Percentiles rank a stretch among this genome's conserved stretches.
Conservation (phyloP, 2,888 invertebrate genomes). For the Erynnis tages region DNA sequence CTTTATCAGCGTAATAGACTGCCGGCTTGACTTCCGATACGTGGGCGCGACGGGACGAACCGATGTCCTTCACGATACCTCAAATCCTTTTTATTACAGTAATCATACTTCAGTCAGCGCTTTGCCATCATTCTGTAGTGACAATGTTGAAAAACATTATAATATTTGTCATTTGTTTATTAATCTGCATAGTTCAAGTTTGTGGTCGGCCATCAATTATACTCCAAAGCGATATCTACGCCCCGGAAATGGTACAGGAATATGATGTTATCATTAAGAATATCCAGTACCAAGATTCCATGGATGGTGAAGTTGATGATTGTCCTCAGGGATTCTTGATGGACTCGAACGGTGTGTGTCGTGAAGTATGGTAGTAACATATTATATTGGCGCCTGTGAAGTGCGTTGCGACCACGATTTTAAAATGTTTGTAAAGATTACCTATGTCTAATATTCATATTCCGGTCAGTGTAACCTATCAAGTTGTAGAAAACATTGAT, state of each 20-base stretch:
- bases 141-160: conserved; percentile 4
- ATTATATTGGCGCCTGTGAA: not conserved
- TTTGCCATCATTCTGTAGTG: not conserved
- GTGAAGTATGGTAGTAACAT: conserved; percentile 58
- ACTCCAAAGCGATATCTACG: conserved; percentile 3
- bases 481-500: no score
- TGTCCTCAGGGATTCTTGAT: conserved; percentile 51
- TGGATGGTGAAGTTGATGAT: conserved; percentile 37
- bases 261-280: conserved; percentile 42
- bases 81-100: conserved; percentile 23
- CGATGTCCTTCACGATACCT: conserved; percentile 14
- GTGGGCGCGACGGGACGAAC: conserved; percentile 24
- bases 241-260: conserved; percentile 33
- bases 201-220: conserved; percentile 4
- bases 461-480: no score
- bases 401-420: no score
- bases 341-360: conserved; percentile 53
- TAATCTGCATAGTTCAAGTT: not conserved
- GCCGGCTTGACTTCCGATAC: conserved; percentile 16
- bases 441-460: no score
- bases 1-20: conserved; percentile 17
- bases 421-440: no score
- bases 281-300: conserved; percentile 50
- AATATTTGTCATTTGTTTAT: not conserved
- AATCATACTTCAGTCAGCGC: not conserved